Evolutionary conservation across 1,140 invertebrate genomes (phyloP), one percentile per base, ranked within the genome.

Genomic region (Apis cerana): DNA sequence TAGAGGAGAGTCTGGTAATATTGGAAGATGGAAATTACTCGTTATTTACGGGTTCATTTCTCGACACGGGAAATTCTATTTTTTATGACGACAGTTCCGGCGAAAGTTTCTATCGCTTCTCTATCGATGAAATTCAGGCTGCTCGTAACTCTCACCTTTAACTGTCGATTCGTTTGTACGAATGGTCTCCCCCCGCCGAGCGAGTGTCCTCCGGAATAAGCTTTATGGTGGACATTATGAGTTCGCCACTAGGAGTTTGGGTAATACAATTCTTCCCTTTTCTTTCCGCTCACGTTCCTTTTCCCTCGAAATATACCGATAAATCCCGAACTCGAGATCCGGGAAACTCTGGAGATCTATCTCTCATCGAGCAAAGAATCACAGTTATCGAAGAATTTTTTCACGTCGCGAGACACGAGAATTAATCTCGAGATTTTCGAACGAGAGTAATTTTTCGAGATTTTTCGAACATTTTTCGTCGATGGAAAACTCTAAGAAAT

Each of bases 141-240:
- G 21, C 65, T 48, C 65, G 27, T 68, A 68, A 68, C 65, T 68
- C 65, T 68, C 2, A 11, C 23, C 19, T 48, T 33, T 68, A 68
- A 68, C 65, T 9, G 43, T 68, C 65, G 65, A 68, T 68, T 68
- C 65, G 65, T 68, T 68, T 68, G 21, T 68, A 68, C 9, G 65
- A 21, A 68, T 48, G 65, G 33, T 3, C 12, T 68, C 21, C 17
- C 27, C n/a, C 11, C 13, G 48, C 13, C 13, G 21, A 68, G 15
- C 11, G 12, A 68, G 9, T 19, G 33, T 68, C 33, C 65, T 4
- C 19, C 15, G 17, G 33, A 15, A 21, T 48, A 68, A 68, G 65
- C 65, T 68, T 68, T 48, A 13, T 21, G 21, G 43, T 33, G 21
- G 48, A 43, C 13, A 21, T n/a, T 48, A 48, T 48, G 21, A 68